Conservation (phyloP, 92 coral and sea anemone genomes). For the Diadumene lineata region DNA sequence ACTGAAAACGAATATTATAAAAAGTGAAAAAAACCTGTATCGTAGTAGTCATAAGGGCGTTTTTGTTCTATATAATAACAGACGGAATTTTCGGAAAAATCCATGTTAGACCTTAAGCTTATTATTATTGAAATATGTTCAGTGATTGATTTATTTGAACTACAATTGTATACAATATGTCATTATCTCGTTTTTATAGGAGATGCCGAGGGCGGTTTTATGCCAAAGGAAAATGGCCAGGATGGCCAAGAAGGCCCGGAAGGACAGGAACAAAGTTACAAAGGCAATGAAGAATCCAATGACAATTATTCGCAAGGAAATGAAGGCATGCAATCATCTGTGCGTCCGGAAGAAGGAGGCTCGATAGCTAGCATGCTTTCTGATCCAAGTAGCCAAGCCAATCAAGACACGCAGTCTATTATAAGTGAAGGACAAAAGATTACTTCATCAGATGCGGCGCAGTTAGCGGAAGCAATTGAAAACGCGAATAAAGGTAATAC, state of each 20-base stretch:
- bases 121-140: no score
- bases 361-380: constrained; percentile 27
- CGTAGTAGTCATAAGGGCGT: no score
- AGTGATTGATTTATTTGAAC: no score
- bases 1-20: no score
- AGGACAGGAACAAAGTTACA: constrained; percentile 12
- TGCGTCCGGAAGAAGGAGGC: constrained; percentile 12
- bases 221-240: not conserved
- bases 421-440: constrained; percentile 35
- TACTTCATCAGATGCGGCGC: constrained; percentile 36
- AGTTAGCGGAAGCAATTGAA: constrained; percentile 33
- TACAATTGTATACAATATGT: no score
- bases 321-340: constrained; percentile 6
- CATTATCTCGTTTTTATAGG: not conserved
- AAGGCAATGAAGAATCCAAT: constrained; percentile 8
- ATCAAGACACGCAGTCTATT: constrained; percentile 29
- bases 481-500: constrained; percentile 50
- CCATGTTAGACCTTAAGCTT: no score
- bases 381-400: not conserved
- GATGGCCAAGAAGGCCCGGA: constrained; percentile 7
- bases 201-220: constrained; percentile 1
- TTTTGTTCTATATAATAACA: no score
- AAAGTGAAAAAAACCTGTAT: no score
- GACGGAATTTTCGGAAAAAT: no score
- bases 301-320: constrained; percentile 1